Evolutionary conservation across 2,113 vertebrate genomes (phyloP), one percentile per base, ranked within the genome.

Genomic region (Oenanthe oenanthe): DNA sequence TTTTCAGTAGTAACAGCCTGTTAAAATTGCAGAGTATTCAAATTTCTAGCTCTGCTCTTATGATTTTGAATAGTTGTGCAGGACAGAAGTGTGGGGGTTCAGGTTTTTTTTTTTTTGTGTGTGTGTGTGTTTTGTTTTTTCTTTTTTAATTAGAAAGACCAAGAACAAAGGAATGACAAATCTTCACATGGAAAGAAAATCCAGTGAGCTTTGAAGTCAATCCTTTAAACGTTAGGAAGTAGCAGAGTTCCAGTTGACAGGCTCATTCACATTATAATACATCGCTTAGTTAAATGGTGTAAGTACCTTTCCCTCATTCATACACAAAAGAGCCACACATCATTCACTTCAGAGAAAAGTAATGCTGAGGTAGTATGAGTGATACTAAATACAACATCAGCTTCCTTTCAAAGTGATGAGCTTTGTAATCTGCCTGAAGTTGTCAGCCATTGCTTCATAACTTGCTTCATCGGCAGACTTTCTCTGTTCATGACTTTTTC

Each of bases 401-500:
- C 76, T 89, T 94, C 53, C 76, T 85, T 93, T 96, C 83, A 87
- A 75, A 89, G 65, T 91, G 86, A 91, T 92, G 36, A 78, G 89
- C 83, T 94, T 83, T 20, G 34, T 73, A 90, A 85, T 83, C 38
- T 77, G 87, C 38, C 62, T 92, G 22, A 84, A 91, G 72, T 74
- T 95, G 79, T 65, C 36, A 81, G 36, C 48, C 36, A 21, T 86
- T 96, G 86, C 91, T 88, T 87, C 42, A 13, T 70, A 73, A 66
- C 78, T 92, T 85, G 90, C 95, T 92, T 91, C 61, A 67, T 92
- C 86, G 85, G 93, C 95, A 96, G 65, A 53, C 63, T 91, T 77
- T 16, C 75, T 83, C 34, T 86, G 51, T 80, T 93, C 63, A 13
- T 58, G 28, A 36, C 73, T 95, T 89, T 91, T 89, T 57, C 57